Evolutionary conservation across 2,888 invertebrate genomes (phyloP), one percentile per base, ranked within the genome.

Genomic region (Psococerastis gibbosa): DNA sequence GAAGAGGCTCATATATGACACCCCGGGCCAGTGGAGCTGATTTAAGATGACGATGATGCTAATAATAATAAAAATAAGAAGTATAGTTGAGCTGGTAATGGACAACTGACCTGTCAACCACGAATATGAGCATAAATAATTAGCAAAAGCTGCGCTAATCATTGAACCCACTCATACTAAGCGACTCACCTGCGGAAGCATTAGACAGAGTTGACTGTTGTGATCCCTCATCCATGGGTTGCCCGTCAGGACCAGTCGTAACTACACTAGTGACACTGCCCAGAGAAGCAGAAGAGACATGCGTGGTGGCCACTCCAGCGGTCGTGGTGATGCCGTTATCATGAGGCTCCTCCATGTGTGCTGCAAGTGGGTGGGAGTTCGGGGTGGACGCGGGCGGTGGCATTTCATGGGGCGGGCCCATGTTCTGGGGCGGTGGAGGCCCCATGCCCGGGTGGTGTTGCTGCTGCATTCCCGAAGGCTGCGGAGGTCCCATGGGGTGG

Each of bases 141-240:
- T n/a, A n/a, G n/a, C n/a, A n/a, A n/a, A n/a, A n/a, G n/a, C n/a
- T n/a, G n/a, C n/a, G n/a, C n/a, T n/a, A n/a, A n/a, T n/a, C n/a
- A n/a, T n/a, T n/a, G n/a, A n/a, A n/a, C n/a, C n/a, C n/a, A n/a
- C n/a, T n/a, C n/a, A n/a, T 11, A 27, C 38, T 27, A 22, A 13
- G 22, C 13, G 4, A 57, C 63, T 58, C 62, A 87, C 85, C 85
- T 59, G 85, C 87, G 51, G 91, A 91, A 47, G 89, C 87, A 64
- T 88, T 89, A 46, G 87, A 88, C 51, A 88, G 70, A 51, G 88
- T 89, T 56, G 88, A 88, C 64, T 89, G 88, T 61, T 89, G 89
- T 54, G 85, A 85, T 54, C 81, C 88, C 63, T 89, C 88, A 61
- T 89, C 88, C 51, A 89, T 71, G 35, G 80, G 78, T 50, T 84